Percentiles rank a stretch among this genome's conserved stretches.
Evolutionary conservation across 2,113 vertebrate genomes (phyloP).

Genomic region (Psophia crepitans): DNA sequence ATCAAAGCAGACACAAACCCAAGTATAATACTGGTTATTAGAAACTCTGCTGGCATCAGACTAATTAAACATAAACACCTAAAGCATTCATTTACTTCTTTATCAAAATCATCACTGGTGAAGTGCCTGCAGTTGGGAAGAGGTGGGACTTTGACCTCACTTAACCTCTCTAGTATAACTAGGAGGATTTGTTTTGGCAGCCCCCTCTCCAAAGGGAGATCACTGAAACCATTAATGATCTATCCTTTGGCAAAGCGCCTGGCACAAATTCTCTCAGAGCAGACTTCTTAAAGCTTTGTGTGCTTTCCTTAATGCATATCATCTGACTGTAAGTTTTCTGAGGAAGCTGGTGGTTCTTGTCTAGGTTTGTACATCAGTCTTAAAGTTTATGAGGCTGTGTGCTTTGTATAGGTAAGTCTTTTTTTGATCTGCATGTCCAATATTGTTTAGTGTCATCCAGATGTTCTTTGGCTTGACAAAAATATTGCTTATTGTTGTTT

Average conservation of each 20-base stretch:
- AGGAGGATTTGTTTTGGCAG: slow-evolving; percentile 57
- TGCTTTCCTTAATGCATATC: background rate
- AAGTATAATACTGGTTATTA: slow-evolving; percentile 25
- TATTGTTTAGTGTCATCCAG: background rate
- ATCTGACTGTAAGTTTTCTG: background rate
- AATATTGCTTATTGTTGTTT: background rate
- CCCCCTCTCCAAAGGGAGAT: slow-evolving; percentile 33
- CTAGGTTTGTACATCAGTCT: background rate
- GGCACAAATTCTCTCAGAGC: slow-evolving; percentile 2
- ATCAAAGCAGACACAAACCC: slow-evolving; percentile 22
- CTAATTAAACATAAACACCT: slow-evolving; percentile 54
- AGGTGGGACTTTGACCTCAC: slow-evolving; percentile 58
- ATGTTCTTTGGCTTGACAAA: background rate
- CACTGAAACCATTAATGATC: slow-evolving; percentile 37
- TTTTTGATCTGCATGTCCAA: background rate
- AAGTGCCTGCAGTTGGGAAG: slow-evolving; percentile 37
- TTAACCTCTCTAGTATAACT: slow-evolving; percentile 59
- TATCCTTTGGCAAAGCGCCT: slow-evolving; percentile 50
- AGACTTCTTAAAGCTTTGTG: slow-evolving; percentile 34
- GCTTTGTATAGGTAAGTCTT: background rate
- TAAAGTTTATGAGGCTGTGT: background rate
- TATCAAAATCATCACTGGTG: slow-evolving; percentile 41
- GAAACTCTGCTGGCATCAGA: slow-evolving; percentile 16
- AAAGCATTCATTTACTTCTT: slow-evolving; percentile 55
- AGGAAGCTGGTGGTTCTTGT: background rate